Conservation (phyloP, 92 coral and sea anemone genomes). For the Plumapathes pennacea region DNA sequence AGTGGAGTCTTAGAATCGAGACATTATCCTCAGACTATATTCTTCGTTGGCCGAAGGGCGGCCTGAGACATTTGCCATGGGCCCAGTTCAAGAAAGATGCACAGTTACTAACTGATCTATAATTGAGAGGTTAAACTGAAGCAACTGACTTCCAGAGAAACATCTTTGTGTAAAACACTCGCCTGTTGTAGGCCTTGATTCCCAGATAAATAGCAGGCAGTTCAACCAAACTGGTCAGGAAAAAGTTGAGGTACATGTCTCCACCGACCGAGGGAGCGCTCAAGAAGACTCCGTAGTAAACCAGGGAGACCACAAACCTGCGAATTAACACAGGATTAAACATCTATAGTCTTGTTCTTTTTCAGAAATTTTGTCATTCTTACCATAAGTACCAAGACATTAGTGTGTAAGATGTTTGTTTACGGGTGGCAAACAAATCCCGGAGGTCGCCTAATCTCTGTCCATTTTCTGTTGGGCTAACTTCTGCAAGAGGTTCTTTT, state of each 20-base stretch:
- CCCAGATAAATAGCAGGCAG: slow-evolving; percentile 47
- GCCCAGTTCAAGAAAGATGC: too few species aligned
- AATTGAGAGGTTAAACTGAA: too few species aligned
- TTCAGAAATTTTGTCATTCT: neutral
- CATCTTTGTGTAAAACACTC: neutral
- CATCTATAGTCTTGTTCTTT: too few species aligned
- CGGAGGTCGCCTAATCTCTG: slow-evolving; percentile 34
- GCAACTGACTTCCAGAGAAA: neutral
- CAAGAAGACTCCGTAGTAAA: slow-evolving; percentile 66
- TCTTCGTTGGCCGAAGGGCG: too few species aligned
- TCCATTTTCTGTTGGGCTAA: neutral
- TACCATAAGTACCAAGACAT: slow-evolving; percentile 38
- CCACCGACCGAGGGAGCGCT: slow-evolving; percentile 64
- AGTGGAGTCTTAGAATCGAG: too few species aligned
- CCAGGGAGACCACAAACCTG: slow-evolving; percentile 47
- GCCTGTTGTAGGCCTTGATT: slow-evolving; percentile 58
- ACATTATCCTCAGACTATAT: too few species aligned
- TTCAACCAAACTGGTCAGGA: slow-evolving; percentile 51
- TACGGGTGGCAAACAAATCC: slow-evolving; percentile 28
- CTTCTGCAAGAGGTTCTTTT: slow-evolving; percentile 6
- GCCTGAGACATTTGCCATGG: too few species aligned
- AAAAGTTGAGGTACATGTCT: slow-evolving; percentile 58
- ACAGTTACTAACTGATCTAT: too few species aligned
- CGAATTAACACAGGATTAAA: neutral
- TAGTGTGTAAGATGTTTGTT: slow-evolving; percentile 10